Evolutionary conservation across 1,140 invertebrate species (phyloP).

Genomic region (Oreohelix idahoensis): DNA sequence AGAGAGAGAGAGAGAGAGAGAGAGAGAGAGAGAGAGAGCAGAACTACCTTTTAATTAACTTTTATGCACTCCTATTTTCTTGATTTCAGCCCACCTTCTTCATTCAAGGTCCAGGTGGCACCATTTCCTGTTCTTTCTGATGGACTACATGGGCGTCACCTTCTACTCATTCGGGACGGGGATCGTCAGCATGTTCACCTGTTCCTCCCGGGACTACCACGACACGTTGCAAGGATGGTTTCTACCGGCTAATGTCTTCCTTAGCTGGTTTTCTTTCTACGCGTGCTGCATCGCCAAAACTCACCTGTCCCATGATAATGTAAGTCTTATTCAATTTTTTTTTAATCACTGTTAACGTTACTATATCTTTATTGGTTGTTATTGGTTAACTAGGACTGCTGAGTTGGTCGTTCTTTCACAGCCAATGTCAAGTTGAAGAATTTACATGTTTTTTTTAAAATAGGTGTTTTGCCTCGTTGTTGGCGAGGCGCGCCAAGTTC

Average conservation of each 20-base stretch:
- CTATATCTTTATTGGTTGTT: too few species aligned
- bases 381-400: too few species aligned
- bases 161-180: conserved; percentile 61
- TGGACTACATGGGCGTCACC: conserved; percentile 67
- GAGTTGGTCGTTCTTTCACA: too few species aligned
- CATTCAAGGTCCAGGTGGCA: conserved; percentile 61
- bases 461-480: too few species aligned
- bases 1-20: too few species aligned
- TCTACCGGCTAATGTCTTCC: conserved; percentile 52
- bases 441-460: too few species aligned
- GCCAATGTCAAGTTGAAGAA: too few species aligned
- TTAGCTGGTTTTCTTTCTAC: conserved; percentile 54
- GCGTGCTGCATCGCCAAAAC: conserved; percentile 55
- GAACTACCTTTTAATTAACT: too few species aligned
- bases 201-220: conserved; percentile 48
- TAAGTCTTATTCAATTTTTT: neutral
- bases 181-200: conserved; percentile 54
- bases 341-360: too few species aligned
- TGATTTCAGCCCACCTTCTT: conserved; percentile 59
- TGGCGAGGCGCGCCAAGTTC: too few species aligned
- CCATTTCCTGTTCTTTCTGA: conserved; percentile 64
- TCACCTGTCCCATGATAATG: neutral
- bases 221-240: conserved; percentile 38
- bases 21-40: too few species aligned
- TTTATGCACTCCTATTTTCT: neutral